Percentiles rank a stretch among this genome's conserved stretches.
phyloP scores from a whole-genome alignment of 2,888 invertebrate species.

The Machimus rusticus region DNA sequence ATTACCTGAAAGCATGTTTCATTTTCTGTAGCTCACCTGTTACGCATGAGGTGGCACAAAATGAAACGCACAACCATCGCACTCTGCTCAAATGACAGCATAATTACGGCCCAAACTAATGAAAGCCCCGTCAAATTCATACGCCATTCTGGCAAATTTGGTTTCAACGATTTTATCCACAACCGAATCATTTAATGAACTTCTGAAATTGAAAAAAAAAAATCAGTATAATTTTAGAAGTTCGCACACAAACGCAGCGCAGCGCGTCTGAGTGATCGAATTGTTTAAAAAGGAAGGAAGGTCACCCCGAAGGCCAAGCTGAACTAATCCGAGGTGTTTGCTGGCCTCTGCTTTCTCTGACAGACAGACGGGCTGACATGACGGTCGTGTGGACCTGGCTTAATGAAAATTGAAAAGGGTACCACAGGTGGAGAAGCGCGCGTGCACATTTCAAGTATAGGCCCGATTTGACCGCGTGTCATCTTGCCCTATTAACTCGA shows the following conservation, averaged over 20 bases:
- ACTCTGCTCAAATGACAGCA: neutral
- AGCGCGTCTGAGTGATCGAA: neutral
- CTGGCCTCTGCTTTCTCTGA: neutral
- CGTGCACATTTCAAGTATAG: neutral
- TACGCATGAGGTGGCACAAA: slow-evolving; percentile 23
- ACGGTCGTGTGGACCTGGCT: neutral
- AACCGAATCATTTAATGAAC: neutral
- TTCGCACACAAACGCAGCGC: neutral
- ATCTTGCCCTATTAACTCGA: neutral
- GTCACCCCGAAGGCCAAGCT: neutral
- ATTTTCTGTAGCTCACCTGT: neutral
- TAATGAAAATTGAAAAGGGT: neutral
- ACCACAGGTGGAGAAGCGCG: neutral
- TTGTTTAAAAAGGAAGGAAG: neutral
- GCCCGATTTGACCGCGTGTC: neutral
- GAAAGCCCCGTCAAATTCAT: neutral
- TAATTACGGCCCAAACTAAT: neutral
- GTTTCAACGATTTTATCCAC: neutral
- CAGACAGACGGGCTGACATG: neutral
- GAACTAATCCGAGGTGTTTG: neutral
- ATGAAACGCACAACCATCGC: neutral
- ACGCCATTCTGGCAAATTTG: neutral
- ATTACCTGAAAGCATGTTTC: neutral
- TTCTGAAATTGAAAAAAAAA: neutral
- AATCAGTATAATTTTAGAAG: neutral